phyloP scores from a whole-genome alignment of 2,888 invertebrate species.

The Antheraea yamamai region DNA sequence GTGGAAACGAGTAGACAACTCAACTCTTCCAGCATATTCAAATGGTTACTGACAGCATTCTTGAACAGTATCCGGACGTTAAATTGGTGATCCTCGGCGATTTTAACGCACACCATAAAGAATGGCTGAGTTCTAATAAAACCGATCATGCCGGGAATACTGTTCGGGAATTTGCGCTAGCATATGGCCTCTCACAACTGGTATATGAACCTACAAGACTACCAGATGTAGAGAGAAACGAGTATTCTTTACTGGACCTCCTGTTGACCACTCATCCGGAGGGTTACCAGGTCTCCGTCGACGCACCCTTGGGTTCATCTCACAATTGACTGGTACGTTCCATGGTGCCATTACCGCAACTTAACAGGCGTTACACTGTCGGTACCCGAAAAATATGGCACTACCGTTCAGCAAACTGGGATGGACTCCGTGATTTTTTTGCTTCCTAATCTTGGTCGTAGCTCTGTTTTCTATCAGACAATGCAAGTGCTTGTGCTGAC shows the following conservation, averaged over 20 bases:
- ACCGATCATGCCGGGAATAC: background rate
- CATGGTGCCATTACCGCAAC: too few relatives aligned
- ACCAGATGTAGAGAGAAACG: too few relatives aligned
- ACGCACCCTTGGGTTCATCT: too few relatives aligned
- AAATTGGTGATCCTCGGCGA: conserved; percentile 1
- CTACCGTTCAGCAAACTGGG: too few relatives aligned
- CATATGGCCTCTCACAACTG: conserved; percentile 4
- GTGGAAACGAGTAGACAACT: background rate
- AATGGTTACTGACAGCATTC: background rate
- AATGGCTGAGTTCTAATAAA: conserved; percentile 7
- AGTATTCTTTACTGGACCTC: too few relatives aligned
- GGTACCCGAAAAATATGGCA: too few relatives aligned
- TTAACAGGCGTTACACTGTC: too few relatives aligned
- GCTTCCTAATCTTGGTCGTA: background rate
- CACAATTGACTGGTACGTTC: too few relatives aligned
- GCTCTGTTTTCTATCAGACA: background rate
- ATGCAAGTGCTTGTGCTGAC: background rate
- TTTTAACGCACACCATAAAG: conserved; percentile 7
- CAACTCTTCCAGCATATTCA: background rate
- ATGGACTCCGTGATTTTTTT: background rate
- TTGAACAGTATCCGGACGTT: background rate
- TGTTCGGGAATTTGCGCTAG: background rate
- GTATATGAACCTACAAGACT: background rate
- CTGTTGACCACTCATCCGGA: background rate
- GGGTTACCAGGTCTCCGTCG: too few relatives aligned